phyloP scores from a whole-genome alignment of 2,113 vertebrate genomes.

The Eidolon helvum region DNA sequence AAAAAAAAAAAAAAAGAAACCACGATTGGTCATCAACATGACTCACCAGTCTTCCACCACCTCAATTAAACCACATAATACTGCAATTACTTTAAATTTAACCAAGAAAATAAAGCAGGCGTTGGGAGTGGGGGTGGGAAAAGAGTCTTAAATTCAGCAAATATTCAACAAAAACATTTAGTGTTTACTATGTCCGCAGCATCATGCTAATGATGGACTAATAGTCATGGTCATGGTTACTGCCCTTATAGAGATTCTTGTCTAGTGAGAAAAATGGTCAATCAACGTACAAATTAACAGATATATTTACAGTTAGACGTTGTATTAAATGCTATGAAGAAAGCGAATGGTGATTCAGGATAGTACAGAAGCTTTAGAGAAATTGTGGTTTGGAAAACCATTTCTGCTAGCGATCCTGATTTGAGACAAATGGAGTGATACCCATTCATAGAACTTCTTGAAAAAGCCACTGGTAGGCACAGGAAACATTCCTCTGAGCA shows the following conservation, averaged over 20 bases:
- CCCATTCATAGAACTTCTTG: not conserved
- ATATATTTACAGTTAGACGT: not conserved
- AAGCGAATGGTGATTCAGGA: not conserved
- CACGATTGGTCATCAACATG: too few species aligned
- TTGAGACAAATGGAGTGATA: not conserved
- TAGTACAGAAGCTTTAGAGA: not conserved
- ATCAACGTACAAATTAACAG: not conserved
- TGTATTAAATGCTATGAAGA: not conserved
- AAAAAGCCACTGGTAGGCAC: not conserved
- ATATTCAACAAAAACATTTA: not conserved
- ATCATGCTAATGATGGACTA: not conserved
- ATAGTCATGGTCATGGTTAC: not conserved
- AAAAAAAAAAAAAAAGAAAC: too few species aligned
- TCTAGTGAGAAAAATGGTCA: not conserved
- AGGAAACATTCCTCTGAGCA: not conserved
- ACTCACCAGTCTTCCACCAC: too few species aligned
- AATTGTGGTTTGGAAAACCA: not conserved
- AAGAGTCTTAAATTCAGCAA: not conserved
- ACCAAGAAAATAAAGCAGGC: too few species aligned
- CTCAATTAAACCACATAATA: too few species aligned
- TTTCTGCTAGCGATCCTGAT: not conserved
- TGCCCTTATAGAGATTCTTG: not conserved
- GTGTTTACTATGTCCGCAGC: not conserved
- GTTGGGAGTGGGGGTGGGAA: rapidly evolving
- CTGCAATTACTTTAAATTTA: too few species aligned